Conservation (phyloP, 2,113 vertebrate species). For the Podarcis muralis region DNA sequence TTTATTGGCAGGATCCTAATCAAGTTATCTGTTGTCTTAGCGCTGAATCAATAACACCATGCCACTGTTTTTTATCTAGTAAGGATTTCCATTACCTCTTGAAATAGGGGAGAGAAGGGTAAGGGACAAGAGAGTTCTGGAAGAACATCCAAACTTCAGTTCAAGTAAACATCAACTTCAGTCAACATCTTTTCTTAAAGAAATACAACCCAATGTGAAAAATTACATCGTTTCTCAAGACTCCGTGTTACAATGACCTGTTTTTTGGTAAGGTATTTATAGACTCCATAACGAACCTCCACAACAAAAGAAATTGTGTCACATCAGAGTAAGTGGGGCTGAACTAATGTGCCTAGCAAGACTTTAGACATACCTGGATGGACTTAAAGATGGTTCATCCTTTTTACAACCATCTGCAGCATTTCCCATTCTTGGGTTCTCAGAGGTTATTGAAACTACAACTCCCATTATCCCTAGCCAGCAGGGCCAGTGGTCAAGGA, state of each 20-base stretch:
- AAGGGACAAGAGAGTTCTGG: neutral
- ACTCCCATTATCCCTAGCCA: no score
- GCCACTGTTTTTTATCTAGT: slow-evolving; percentile 7
- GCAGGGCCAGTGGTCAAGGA: no score
- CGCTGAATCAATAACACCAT: slow-evolving; percentile 15
- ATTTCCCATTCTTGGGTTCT: no score
- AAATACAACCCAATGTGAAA: neutral
- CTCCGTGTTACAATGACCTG: neutral
- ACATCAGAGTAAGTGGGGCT: neutral
- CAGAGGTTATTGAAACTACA: no score
- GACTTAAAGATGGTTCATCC: neutral
- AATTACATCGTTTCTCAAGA: neutral
- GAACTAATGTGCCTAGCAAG: neutral
- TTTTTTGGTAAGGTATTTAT: neutral
- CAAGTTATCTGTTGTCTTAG: slow-evolving; percentile 4
- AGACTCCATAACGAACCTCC: neutral
- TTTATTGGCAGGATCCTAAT: slow-evolving; percentile 15
- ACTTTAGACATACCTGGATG: neutral
- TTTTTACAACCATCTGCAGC: neutral
- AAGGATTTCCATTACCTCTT: slow-evolving; percentile 27
- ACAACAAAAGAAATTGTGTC: neutral
- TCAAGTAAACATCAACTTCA: neutral
- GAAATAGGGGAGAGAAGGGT: neutral
- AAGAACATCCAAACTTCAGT: neutral
- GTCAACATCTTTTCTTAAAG: neutral